Percentiles rank a stretch among this genome's conserved stretches.
Conservation (phyloP, 2,888 invertebrate species). For the Automeris io region DNA sequence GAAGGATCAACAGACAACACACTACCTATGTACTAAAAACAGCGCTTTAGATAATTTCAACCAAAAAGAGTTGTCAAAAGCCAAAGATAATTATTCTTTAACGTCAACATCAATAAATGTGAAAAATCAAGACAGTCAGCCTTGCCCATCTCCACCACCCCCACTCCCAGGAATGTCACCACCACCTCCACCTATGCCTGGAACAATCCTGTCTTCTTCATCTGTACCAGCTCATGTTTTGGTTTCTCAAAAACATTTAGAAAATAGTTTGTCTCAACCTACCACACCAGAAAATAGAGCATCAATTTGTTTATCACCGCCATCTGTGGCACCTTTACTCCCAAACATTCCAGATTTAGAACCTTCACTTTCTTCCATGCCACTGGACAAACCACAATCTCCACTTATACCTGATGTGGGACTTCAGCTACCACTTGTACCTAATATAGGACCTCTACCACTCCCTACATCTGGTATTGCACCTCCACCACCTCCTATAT, state of each 20-base stretch:
- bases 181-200: conserved; percentile 41
- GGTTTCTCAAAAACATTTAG: neutral
- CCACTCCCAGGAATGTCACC: conserved; percentile 43
- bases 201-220: conserved; percentile 32
- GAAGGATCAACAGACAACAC: neutral
- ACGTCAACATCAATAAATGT: neutral
- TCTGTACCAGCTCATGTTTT: neutral
- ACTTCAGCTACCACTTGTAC: conserved; percentile 31
- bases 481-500: conserved; percentile 53
- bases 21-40: neutral
- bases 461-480: conserved; percentile 46
- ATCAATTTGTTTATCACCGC: neutral
- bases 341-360: too few relatives aligned
- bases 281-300: neutral
- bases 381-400: too few relatives aligned
- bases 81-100: conserved; percentile 1
- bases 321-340: neutral
- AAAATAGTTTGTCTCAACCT: neutral
- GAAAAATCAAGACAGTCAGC: neutral
- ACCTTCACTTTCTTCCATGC: too few relatives aligned
- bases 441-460: conserved; percentile 45
- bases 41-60: neutral
- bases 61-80: conserved; percentile 1
- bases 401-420: conserved; percentile 32
- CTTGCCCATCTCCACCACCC: conserved; percentile 36